Evolutionary conservation across 2,888 invertebrate genomes (phyloP), one percentile per base, ranked within the genome.

Genomic region (Liodrosophila aerea): DNA sequence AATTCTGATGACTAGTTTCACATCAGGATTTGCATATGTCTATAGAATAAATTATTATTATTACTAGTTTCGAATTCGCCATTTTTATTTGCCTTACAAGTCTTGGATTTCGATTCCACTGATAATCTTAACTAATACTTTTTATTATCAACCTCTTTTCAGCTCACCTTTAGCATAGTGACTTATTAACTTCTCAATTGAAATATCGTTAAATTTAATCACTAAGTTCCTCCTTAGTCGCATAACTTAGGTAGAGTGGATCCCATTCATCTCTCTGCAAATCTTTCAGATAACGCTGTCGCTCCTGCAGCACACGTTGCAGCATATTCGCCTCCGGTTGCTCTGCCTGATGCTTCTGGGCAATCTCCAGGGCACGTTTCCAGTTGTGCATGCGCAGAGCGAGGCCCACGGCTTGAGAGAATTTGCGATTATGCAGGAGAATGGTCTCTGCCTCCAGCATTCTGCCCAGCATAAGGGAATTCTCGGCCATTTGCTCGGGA

Each of bases 401-500:
- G 1, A 90, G 46, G 0, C 64, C 65, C 2, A 90, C 83, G 1
- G 90, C 90, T 54, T 90, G 87, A 0, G 62, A 53, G 43, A 73
- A 86, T 34, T 89, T 90, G 27, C 86, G 87, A 58, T 89, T 89
- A 41, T 90, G 89, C 36, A 90, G 52, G 5, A 90, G 64, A n/a
- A 90, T 89, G 0, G 90, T 90, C 68, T 90, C 90, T 0, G 90
- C 90, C 77, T 90, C 90, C 8, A 86, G 61, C 34, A 88, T 65
- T 1, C 90, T 75, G 2, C 90, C 90, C 57, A 89, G 58, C 88
- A 90, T 88, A 0, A 90, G 58, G 0, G 90, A 90, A 44, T 88
- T 90, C 69, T 90, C 90, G 0, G 90, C 90, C 89, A 90, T 89
- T 67, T 90, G 90, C 64, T 90, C 89, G 1, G 89, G 74, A 64